Conservation (phyloP, 2,113 vertebrate genomes). For the Urocitellus parryii region DNA sequence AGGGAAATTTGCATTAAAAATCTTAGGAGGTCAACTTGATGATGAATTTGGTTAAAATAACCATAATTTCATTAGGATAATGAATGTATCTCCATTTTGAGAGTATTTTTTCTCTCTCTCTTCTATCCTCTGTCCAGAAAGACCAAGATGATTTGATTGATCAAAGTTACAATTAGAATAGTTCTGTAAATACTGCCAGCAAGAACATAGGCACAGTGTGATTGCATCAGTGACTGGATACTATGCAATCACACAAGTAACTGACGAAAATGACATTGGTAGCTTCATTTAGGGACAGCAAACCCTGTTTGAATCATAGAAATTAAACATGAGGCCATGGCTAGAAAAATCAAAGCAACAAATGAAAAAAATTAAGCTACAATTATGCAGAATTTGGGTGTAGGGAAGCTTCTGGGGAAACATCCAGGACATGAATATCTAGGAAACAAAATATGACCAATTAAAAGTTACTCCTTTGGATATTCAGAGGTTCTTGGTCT, state of each 20-base stretch:
- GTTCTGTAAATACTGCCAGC: neutral
- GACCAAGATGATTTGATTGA: neutral
- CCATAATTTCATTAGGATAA: neutral
- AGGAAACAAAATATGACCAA: neutral
- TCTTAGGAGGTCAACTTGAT: neutral
- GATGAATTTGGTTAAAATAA: neutral
- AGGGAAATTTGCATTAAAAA: slow-evolving; percentile 1
- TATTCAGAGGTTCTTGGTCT: too few species aligned
- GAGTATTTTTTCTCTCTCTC: neutral
- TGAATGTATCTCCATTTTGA: neutral
- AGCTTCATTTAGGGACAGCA: neutral
- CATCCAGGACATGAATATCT: neutral
- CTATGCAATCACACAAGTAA: neutral
- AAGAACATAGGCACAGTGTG: neutral
- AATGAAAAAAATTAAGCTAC: neutral
- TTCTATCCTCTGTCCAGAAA: neutral
- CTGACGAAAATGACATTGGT: neutral
- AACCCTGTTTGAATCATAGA: neutral
- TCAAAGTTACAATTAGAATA: neutral
- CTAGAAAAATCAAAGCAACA: neutral
- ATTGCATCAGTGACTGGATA: neutral
- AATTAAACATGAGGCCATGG: neutral
- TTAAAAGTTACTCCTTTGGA: neutral
- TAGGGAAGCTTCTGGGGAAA: neutral
- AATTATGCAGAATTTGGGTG: neutral